phyloP scores from a whole-genome alignment of 2,888 invertebrate species.

The Portevinia maculata region DNA sequence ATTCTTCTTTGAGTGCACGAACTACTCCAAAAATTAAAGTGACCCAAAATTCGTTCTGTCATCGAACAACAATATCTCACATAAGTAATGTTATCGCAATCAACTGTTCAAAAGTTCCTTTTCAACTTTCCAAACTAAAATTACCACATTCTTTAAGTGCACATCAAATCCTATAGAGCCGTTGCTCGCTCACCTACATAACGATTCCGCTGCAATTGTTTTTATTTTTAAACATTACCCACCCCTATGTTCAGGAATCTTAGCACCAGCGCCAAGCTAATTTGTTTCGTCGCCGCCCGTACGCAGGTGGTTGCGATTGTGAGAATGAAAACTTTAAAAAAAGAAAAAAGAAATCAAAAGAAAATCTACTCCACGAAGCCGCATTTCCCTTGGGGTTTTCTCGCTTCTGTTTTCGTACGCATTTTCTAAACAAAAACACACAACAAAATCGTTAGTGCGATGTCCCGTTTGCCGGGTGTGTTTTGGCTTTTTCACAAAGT shows the following conservation, averaged over 20 bases:
- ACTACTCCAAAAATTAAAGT: no score
- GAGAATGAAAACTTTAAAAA: constrained; percentile 45
- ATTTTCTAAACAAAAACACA: constrained; percentile 74
- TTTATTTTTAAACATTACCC: constrained; percentile 45
- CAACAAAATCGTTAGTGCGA: constrained; percentile 42
- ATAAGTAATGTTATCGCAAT: not conserved
- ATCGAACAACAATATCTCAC: not conserved
- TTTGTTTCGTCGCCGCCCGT: constrained; percentile 27
- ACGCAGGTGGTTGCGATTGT: constrained; percentile 53
- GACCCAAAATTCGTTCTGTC: no score
- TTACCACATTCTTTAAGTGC: not conserved
- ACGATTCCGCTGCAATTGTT: constrained; percentile 25
- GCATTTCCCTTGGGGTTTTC: constrained; percentile 49
- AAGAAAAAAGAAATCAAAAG: constrained; percentile 24
- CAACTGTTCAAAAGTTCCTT: not conserved
- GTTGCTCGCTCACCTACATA: not conserved
- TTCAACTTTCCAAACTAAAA: not conserved
- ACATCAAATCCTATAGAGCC: not conserved
- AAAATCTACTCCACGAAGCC: constrained; percentile 41
- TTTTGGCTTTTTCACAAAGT: not conserved
- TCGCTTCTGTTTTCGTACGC: constrained; percentile 65
- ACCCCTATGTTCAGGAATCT: constrained; percentile 17
- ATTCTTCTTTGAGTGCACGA: no score
- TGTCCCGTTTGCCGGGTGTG: constrained; percentile 45
- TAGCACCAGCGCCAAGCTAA: constrained; percentile 21